A percentile compares a stretch with the other conserved stretches of the same genome.
phyloP scores from a whole-genome alignment of 2,888 invertebrate genomes.

The Agrotis segetum region DNA sequence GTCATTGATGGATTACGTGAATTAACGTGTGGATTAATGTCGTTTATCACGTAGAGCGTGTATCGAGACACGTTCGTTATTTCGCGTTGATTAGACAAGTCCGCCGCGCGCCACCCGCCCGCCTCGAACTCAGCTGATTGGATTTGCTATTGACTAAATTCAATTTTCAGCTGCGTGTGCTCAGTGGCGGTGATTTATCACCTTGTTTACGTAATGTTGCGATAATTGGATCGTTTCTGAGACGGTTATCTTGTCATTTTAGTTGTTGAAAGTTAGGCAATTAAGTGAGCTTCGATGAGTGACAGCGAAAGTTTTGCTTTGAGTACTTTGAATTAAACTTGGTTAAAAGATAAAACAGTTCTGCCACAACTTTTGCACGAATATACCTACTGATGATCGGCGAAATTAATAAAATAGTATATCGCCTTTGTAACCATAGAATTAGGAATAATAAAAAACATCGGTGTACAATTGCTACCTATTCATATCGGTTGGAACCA shows the following conservation, averaged over 20 bases:
- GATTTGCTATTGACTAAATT: slow-evolving; percentile 62
- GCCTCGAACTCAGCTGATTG: slow-evolving; percentile 65
- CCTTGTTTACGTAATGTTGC: slow-evolving; percentile 35
- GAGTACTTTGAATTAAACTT: no score
- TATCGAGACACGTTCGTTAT: slow-evolving; percentile 48
- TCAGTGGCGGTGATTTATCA: slow-evolving; percentile 52
- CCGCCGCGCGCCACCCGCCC: slow-evolving; percentile 58
- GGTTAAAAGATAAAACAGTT: neutral
- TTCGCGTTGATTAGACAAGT: slow-evolving; percentile 44
- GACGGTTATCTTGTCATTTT: slow-evolving; percentile 13
- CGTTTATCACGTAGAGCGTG: slow-evolving; percentile 27
- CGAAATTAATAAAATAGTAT: no score
- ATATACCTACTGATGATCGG: no score
- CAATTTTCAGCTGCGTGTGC: slow-evolving; percentile 56
- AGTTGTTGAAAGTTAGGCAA: slow-evolving; percentile 8
- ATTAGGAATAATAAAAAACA: no score
- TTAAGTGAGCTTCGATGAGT: neutral
- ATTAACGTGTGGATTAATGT: slow-evolving; percentile 36
- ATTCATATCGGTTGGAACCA: no score
- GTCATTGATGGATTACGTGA: slow-evolving; percentile 36
- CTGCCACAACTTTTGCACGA: no score
- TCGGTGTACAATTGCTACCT: no score
- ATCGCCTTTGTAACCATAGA: no score
- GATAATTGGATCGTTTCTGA: slow-evolving; percentile 34
- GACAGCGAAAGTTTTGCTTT: neutral